phyloP scores from a whole-genome alignment of 2,797 vertebrate genomes.

The Pelochelys cantorii region DNA sequence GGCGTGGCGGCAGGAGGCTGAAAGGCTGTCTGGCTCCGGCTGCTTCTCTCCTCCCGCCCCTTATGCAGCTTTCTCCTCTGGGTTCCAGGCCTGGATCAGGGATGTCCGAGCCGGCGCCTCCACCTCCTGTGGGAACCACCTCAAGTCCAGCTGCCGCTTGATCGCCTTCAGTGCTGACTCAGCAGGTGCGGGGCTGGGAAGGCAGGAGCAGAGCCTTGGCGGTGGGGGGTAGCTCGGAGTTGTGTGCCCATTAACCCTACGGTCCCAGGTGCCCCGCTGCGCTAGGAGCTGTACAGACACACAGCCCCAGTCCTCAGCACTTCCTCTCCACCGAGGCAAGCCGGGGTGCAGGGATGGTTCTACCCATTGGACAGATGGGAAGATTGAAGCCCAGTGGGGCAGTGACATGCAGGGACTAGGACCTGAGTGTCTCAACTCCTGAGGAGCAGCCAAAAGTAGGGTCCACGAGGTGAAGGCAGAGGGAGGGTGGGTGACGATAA shows the following conservation, averaged over 20 bases:
- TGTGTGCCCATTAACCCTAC: neutral
- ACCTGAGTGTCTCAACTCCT: neutral
- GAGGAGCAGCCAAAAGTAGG: too few species aligned
- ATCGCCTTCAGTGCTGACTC: conserved; percentile 89
- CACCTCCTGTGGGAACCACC: conserved; percentile 86
- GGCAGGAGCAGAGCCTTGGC: neutral
- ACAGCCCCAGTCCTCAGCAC: too few species aligned
- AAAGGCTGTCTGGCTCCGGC: rapidly evolving
- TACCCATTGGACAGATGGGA: neutral
- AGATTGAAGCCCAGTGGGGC: neutral
- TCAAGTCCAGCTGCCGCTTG: conserved; percentile 88
- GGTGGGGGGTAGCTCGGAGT: neutral
- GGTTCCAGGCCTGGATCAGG: conserved; percentile 89
- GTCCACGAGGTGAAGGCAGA: neutral
- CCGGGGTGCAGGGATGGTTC: neutral
- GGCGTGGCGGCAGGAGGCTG: neutral
- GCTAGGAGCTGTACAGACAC: rapidly evolving
- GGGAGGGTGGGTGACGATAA: neutral
- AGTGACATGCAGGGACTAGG: neutral
- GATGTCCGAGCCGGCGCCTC: conserved; percentile 83
- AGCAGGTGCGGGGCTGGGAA: conserved; percentile 81
- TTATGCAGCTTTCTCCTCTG: neutral
- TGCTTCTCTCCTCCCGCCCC: rapidly evolving
- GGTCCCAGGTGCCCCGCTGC: neutral
- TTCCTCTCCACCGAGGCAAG: neutral